Percentiles rank a stretch among this genome's conserved stretches.
Conservation (phyloP, 2,797 vertebrate genomes). For the Gymnothorax reevesii region DNA sequence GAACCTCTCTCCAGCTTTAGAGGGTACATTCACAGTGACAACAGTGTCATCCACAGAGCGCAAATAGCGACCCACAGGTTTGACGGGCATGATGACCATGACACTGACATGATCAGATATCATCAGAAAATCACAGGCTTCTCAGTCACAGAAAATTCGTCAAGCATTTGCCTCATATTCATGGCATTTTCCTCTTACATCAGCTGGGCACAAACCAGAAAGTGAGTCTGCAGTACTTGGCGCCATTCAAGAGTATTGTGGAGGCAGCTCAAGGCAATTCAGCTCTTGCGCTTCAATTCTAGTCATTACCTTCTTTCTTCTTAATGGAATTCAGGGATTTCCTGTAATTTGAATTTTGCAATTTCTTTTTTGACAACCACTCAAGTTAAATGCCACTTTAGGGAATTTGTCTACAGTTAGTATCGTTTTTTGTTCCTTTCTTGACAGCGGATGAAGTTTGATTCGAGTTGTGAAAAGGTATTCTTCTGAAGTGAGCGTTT, state of each 20-base stretch:
- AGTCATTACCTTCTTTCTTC: not conserved
- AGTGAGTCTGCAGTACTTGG: not conserved
- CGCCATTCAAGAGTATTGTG: not conserved
- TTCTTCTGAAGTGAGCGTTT: not conserved
- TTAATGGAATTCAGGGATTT: not conserved
- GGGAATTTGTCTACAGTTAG: not conserved
- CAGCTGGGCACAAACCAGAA: not conserved
- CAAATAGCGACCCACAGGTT: not conserved
- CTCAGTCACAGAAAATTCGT: not conserved
- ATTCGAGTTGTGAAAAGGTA: not conserved
- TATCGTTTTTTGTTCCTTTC: not conserved
- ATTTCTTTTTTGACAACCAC: slow-evolving; percentile 5
- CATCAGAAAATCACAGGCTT: not conserved
- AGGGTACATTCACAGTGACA: not conserved
- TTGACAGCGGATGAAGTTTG: not conserved
- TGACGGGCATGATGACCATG: not conserved
- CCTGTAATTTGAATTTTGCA: not conserved
- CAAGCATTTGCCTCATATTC: not conserved
- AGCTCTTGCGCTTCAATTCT: not conserved
- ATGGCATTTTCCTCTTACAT: not conserved
- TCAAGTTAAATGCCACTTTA: slow-evolving; percentile 7
- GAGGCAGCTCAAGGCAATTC: not conserved
- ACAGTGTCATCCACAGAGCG: not conserved
- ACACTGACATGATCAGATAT: not conserved
- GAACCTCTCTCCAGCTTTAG: not conserved